These are phyloP conservation scores for Datnioides undecimradiatus DNA, from an alignment of 2,113 vertebrate genomes.

Conservation along the genomic window DNA sequence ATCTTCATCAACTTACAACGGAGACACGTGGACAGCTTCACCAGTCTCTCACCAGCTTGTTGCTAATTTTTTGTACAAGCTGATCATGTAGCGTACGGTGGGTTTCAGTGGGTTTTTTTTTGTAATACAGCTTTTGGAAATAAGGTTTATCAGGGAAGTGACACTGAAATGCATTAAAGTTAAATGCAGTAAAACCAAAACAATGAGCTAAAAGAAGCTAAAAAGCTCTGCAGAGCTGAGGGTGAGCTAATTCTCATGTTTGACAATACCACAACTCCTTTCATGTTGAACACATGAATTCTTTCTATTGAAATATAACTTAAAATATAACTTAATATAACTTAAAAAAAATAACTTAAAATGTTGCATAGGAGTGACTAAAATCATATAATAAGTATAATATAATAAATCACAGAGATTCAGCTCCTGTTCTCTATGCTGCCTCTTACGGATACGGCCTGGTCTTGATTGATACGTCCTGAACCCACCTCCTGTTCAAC, in stretches of 20 bases:
- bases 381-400: too few species aligned
- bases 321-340: too few species aligned
- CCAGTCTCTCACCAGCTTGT: too few species aligned
- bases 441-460: neutral
- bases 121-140: too few species aligned
- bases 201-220: neutral
- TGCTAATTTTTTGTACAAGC: too few species aligned
- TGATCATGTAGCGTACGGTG: neutral
- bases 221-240: neutral
- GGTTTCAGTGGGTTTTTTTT: neutral
- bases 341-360: too few species aligned
- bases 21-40: neutral
- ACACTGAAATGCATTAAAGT: neutral
- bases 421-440: neutral
- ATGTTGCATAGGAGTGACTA: constrained; percentile 6
- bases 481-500: constrained; percentile 18
- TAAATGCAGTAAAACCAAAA: neutral
- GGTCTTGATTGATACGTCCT: constrained; percentile 18
- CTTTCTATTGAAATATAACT: neutral
- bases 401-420: too few species aligned
- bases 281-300: neutral
- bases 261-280: neutral
- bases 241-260: neutral
- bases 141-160: too few species aligned
- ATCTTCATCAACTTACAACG: neutral